These are phyloP conservation scores for Trichoplusia ni DNA, from an alignment of 1,140 invertebrate genomes.

Conservation along the genomic window DNA sequence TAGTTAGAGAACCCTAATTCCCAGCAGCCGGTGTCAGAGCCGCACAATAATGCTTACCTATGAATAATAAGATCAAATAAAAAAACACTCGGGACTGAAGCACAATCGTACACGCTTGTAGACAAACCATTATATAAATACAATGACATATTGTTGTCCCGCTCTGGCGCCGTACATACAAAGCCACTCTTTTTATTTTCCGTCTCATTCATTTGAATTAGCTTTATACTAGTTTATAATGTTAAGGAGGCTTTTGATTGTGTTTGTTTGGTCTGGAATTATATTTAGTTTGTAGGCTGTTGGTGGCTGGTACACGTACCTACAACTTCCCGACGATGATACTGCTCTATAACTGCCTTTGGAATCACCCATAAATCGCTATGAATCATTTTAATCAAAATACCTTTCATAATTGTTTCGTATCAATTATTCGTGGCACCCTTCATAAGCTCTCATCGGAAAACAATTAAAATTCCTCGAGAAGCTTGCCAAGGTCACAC, in stretches of 20 bases:
- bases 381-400: background rate
- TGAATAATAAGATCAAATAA: slow-evolving; percentile 74
- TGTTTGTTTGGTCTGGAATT: slow-evolving; percentile 12
- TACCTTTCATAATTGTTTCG: too few relatives aligned
- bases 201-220: slow-evolving; percentile 55
- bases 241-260: slow-evolving; percentile 16
- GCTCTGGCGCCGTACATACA: slow-evolving; percentile 41
- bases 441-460: background rate
- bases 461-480: slow-evolving; percentile 29
- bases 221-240: slow-evolving; percentile 37
- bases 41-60: slow-evolving; percentile 66
- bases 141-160: slow-evolving; percentile 60
- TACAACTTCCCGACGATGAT: background rate
- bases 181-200: slow-evolving; percentile 51
- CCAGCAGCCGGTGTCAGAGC: slow-evolving; percentile 45
- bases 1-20: slow-evolving; percentile 30
- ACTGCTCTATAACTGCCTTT: background rate
- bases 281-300: background rate
- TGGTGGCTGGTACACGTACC: background rate
- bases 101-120: slow-evolving; percentile 67
- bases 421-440: too few relatives aligned
- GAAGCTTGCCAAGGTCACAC: slow-evolving; percentile 8
- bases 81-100: slow-evolving; percentile 46
- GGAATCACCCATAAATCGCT: background rate
- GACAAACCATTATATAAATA: slow-evolving; percentile 70